Conservation (phyloP, 2,797 vertebrate species). For the Crenuchus spilurus region DNA sequence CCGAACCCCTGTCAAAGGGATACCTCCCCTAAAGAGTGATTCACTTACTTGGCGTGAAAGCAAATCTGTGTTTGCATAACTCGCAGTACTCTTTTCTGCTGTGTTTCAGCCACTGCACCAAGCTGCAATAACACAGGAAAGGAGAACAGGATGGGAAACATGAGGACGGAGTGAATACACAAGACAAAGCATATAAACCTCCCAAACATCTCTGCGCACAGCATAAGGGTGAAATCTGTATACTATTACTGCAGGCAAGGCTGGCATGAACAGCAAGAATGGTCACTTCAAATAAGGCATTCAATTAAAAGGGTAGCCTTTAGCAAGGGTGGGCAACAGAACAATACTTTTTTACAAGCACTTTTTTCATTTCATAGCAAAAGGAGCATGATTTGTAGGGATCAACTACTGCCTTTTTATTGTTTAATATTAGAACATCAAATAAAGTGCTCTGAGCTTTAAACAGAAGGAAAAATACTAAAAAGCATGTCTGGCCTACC, state of each 20-base stretch:
- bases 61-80: constrained; percentile 99
- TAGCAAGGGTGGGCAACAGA: no score
- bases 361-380: no score
- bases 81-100: constrained; percentile 99
- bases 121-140: constrained; percentile 78
- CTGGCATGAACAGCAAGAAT: background rate
- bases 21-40: constrained; percentile 51
- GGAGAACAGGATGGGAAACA: constrained; percentile 22
- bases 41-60: constrained; percentile 99
- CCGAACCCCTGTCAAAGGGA: background rate
- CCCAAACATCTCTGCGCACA: background rate
- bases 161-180: constrained; percentile 1
- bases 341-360: no score
- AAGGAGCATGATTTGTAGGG: no score
- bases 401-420: no score
- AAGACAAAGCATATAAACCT: constrained; percentile 6
- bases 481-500: no score
- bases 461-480: no score
- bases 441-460: no score
- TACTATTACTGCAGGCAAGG: background rate
- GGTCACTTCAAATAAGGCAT: background rate
- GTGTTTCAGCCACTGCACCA: constrained; percentile 99
- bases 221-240: background rate
- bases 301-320: no score
- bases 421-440: no score